Evolutionary conservation across 2,113 vertebrate genomes (phyloP).

Genomic region (Panthera leo): DNA sequence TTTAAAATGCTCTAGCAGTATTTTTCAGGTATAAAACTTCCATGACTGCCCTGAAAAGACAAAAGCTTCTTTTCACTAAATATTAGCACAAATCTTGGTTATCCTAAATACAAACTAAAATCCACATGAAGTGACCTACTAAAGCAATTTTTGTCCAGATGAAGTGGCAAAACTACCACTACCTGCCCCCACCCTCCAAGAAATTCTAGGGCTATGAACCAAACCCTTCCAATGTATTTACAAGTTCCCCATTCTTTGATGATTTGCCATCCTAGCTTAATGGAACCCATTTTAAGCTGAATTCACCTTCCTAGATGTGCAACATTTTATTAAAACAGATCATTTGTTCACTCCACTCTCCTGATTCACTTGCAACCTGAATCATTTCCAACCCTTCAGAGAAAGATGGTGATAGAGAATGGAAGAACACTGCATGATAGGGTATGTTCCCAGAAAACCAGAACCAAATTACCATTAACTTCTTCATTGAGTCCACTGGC

Average conservation of each 20-base stretch:
- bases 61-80: neutral
- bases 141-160: conserved; percentile 2
- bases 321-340: conserved; percentile 2
- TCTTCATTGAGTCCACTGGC: conserved; percentile 20
- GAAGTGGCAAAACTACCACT: neutral
- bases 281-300: neutral
- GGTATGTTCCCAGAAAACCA: conserved; percentile 42
- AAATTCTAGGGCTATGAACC: neutral
- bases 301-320: conserved; percentile 33
- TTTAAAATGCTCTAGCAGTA: neutral
- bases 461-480: conserved; percentile 52
- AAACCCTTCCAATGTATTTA: neutral
- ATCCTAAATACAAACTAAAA: conserved; percentile 6
- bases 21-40: neutral
- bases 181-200: neutral
- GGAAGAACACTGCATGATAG: neutral
- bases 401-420: conserved; percentile 33
- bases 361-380: conserved; percentile 48
- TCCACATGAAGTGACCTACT: neutral
- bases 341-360: conserved; percentile 15
- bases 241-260: neutral
- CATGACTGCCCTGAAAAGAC: neutral
- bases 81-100: neutral
- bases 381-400: conserved; percentile 54
- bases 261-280: neutral